These are phyloP conservation scores for Heteromormyrus szaboi DNA, from an alignment of 2,797 vertebrate genomes.

Conservation along the genomic window DNA sequence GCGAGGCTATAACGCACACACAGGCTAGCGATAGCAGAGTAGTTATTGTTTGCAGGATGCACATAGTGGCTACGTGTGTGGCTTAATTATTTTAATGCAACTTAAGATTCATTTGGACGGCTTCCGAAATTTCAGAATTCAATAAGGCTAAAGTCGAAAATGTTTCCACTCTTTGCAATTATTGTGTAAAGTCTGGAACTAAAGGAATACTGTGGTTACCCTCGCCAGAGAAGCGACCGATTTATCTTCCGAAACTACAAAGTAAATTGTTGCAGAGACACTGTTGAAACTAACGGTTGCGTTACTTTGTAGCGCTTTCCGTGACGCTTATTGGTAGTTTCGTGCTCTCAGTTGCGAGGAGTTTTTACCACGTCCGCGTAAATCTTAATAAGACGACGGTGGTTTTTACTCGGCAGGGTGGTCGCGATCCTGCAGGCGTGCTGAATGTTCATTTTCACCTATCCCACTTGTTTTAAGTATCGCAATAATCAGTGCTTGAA, in stretches of 20 bases:
- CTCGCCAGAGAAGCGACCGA: neutral
- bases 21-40: neutral
- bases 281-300: neutral
- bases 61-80: neutral
- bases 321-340: neutral
- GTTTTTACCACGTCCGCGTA: neutral
- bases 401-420: neutral
- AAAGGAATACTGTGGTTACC: neutral
- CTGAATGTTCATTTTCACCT: neutral
- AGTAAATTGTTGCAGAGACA: neutral
- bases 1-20: neutral
- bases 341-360: neutral
- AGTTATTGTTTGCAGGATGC: constrained; percentile 5
- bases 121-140: neutral
- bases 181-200: neutral
- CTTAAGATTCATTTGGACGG: neutral
- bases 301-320: neutral
- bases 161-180: neutral
- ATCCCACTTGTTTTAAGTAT: neutral
- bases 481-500: neutral
- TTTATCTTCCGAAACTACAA: neutral
- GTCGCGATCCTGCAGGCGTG: neutral
- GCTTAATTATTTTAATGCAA: neutral
- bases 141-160: too few species aligned
- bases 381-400: neutral